These are phyloP conservation scores for Chascanopsetta lugubris DNA, from an alignment of 2,113 vertebrate genomes.

Conservation along the genomic window DNA sequence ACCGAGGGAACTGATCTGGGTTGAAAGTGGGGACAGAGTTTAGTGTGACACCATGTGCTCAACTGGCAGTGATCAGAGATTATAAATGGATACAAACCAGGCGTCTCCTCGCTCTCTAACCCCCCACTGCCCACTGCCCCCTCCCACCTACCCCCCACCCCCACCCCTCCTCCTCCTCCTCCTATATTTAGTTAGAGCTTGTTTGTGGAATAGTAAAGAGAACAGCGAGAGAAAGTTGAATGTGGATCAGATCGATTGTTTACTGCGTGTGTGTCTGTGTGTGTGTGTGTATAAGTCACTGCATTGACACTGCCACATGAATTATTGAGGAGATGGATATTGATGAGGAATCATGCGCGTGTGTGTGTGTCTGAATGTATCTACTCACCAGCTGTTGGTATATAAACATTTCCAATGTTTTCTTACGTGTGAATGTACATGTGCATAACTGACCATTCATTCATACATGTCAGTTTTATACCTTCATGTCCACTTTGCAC, in stretches of 20 bases:
- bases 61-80: slow-evolving; percentile 28
- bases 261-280: background rate
- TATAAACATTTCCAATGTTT: too few species aligned
- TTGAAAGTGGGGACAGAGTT: slow-evolving; percentile 53
- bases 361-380: background rate
- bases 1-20: slow-evolving; percentile 52
- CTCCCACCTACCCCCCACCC: slow-evolving; percentile 20
- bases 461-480: too few species aligned
- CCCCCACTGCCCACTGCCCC: too few species aligned
- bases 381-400: too few species aligned
- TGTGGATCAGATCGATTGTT: background rate
- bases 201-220: slow-evolving; percentile 26
- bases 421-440: too few species aligned
- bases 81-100: slow-evolving; percentile 46
- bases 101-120: slow-evolving; percentile 15
- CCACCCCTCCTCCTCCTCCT: background rate
- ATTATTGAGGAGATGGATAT: slow-evolving; percentile 26
- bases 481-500: too few species aligned
- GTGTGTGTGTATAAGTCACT: background rate
- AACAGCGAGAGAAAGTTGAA: background rate
- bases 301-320: slow-evolving; percentile 1
- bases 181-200: slow-evolving; percentile 43
- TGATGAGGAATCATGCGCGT: background rate
- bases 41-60: slow-evolving; percentile 56
- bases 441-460: too few species aligned